Evolutionary conservation across 2,113 vertebrate species (phyloP).

Genomic region (Caranx melampygus): DNA sequence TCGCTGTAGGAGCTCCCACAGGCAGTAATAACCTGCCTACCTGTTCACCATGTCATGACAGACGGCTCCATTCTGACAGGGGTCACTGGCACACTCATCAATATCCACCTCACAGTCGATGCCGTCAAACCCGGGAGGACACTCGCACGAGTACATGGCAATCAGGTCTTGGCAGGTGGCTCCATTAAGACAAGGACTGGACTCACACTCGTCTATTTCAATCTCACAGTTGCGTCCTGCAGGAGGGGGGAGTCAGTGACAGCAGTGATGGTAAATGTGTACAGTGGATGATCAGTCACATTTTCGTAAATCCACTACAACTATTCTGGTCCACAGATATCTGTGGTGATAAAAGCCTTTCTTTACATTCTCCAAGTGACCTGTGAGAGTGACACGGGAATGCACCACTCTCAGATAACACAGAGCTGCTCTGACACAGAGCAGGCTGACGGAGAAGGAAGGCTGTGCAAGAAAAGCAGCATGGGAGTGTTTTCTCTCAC

Average conservation of each 20-base stretch:
- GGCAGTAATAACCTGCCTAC: slow-evolving; percentile 65
- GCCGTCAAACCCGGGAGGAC: slow-evolving; percentile 86
- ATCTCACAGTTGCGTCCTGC: slow-evolving; percentile 91
- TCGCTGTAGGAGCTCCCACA: not conserved
- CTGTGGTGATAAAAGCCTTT: not conserved
- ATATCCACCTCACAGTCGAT: slow-evolving; percentile 87
- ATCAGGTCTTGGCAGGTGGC: slow-evolving; percentile 87
- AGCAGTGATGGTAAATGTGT: not conserved
- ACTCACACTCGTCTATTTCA: slow-evolving; percentile 92
- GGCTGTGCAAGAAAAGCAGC: slow-evolving; percentile 31
- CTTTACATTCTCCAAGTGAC: not conserved
- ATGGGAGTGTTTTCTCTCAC: slow-evolving; percentile 49
- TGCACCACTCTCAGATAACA: slow-evolving; percentile 49
- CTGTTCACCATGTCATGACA: slow-evolving; percentile 89
- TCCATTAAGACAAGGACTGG: slow-evolving; percentile 87
- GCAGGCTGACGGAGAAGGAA: slow-evolving; percentile 25
- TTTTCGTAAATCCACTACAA: not conserved
- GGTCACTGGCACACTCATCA: slow-evolving; percentile 90
- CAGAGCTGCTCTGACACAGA: slow-evolving; percentile 40
- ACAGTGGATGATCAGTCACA: not conserved
- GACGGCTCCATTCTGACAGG: slow-evolving; percentile 84
- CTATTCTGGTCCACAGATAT: slow-evolving; percentile 10
- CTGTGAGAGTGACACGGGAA: slow-evolving; percentile 30
- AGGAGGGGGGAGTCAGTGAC: not conserved
- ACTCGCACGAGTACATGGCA: slow-evolving; percentile 89